Evolutionary conservation across 2,797 vertebrate genomes (phyloP), one percentile per base, ranked within the genome.

Genomic region (Acropternis orthonyx): DNA sequence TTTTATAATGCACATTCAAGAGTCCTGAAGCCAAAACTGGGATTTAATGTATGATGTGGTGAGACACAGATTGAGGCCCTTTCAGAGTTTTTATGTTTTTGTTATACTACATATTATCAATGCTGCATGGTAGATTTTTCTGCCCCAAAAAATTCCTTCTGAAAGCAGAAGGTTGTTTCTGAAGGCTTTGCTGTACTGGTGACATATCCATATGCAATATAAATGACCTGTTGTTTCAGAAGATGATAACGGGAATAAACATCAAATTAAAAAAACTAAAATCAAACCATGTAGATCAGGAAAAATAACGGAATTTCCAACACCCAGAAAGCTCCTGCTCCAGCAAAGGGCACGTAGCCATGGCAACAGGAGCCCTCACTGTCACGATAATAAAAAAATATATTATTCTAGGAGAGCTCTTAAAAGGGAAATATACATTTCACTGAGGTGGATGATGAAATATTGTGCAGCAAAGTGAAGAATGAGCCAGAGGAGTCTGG

Each of bases 381-480:
- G 95, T 97, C 96, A 96, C 78, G 16, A 96, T 95, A 94, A 97
- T 95, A 96, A 96, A 96, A 96, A 96, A 85, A 84, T 91, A 92
- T 58, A 92, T 97, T 94, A 91, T 95, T 96, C 85, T 93, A 88
- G 84, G 74, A 91, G 92, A 92, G 91, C 91, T 96, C 95, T 97
- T 97, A 93, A 97, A 97, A 97, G 96, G 93, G 91, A 97, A 96
- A 97, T 97, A 95, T 93, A 85, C 92, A 91, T 97, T 96, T 95
- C 13, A n/a, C 71, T 71, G 92, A 78, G 90, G 79, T 80, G 61
- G 76, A 36, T 93, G 93, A 85, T 94, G 85, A 96, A 96, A 92
- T 93, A 87, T 66, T 73, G 93, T 77, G 74, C 80, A 85, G 82
- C 56, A 43, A 82, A 87, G 91, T 59, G 84, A 88, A 39, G 92